A percentile compares a stretch with the other conserved stretches of the same genome.
These are phyloP conservation scores for Macaca fascicularis DNA, from an alignment of 2,113 vertebrate genomes.

Conservation along the genomic window DNA sequence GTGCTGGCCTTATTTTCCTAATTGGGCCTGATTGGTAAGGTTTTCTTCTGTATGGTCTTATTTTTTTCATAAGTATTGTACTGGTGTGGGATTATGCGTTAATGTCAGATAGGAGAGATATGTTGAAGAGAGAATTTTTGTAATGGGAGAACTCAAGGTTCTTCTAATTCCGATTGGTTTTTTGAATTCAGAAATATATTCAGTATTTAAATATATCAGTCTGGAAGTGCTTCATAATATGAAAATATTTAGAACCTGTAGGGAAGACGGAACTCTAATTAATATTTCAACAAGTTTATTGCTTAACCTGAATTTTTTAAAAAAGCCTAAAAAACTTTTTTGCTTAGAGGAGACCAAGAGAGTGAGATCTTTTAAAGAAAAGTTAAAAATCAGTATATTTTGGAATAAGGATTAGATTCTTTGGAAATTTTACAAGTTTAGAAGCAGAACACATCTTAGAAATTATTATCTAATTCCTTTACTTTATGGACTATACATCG, in stretches of 20 bases:
- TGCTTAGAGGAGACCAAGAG: not conserved
- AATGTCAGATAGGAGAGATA: not conserved
- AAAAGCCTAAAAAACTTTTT: not conserved
- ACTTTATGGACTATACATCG: not conserved
- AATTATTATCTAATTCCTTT: not conserved
- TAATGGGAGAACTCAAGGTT: not conserved
- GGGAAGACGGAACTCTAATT: not conserved
- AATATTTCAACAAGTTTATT: not conserved
- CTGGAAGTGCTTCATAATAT: not conserved
- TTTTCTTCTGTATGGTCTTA: not conserved
- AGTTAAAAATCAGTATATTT: constrained; percentile 20
- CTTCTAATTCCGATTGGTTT: constrained; percentile 3
- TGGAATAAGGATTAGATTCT: not conserved
- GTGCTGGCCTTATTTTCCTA: not conserved
- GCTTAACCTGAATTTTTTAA: not conserved
- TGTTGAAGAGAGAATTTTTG: not conserved
- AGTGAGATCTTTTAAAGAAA: constrained; percentile 11
- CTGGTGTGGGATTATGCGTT: not conserved
- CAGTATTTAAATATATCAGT: constrained; percentile 5
- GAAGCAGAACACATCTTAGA: not conserved
- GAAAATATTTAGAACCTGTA: constrained; percentile 27
- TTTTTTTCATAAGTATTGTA: not conserved
- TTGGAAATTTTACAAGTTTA: not conserved
- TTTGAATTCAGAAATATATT: constrained; percentile 22
- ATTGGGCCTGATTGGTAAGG: not conserved